These are phyloP conservation scores for Sebastes matsubarae DNA, from an alignment of 2,797 vertebrate species.

Conservation along the genomic window DNA sequence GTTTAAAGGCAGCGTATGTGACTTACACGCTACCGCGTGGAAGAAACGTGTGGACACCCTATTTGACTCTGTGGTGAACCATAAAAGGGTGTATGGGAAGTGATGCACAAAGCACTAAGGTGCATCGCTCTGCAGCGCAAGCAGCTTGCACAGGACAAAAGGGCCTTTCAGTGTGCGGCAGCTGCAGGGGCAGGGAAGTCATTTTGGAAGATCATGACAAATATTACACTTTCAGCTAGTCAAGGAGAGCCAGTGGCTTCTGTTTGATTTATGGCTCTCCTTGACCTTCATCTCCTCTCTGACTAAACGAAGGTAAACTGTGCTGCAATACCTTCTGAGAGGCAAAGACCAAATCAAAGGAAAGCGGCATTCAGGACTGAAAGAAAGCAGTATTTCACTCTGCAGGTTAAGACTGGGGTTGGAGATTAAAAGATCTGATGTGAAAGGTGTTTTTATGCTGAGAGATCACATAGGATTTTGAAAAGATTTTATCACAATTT, in stretches of 20 bases:
- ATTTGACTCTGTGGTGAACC: slow-evolving; percentile 26
- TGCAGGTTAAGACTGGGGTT: not conserved
- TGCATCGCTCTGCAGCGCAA: slow-evolving; percentile 53
- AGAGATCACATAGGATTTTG: not conserved
- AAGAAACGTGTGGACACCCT: slow-evolving; percentile 36
- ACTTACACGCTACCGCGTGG: not conserved
- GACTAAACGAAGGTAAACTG: slow-evolving; percentile 34
- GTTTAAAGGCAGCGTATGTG: not conserved
- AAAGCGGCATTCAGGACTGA: slow-evolving; percentile 9
- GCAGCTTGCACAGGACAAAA: slow-evolving; percentile 76
- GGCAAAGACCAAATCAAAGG: slow-evolving; percentile 43
- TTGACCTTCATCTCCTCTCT: slow-evolving; percentile 43
- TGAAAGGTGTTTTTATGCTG: not conserved
- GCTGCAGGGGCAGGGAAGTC: slow-evolving; percentile 67
- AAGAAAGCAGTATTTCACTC: not conserved
- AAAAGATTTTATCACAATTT: not conserved
- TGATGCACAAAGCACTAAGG: slow-evolving; percentile 48
- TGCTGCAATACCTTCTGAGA: slow-evolving; percentile 19
- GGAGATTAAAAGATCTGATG: not conserved
- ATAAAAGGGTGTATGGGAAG: slow-evolving; percentile 6
- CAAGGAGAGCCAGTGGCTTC: slow-evolving; percentile 41
- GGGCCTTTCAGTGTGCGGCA: slow-evolving; percentile 72
- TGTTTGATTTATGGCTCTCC: slow-evolving; percentile 65
- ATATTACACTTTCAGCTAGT: slow-evolving; percentile 78
- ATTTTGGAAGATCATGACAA: slow-evolving; percentile 81